Evolutionary conservation across 37 sponge, comb jelly and placozoan species (phyloP).

Genomic region (Beroe ovata): DNA sequence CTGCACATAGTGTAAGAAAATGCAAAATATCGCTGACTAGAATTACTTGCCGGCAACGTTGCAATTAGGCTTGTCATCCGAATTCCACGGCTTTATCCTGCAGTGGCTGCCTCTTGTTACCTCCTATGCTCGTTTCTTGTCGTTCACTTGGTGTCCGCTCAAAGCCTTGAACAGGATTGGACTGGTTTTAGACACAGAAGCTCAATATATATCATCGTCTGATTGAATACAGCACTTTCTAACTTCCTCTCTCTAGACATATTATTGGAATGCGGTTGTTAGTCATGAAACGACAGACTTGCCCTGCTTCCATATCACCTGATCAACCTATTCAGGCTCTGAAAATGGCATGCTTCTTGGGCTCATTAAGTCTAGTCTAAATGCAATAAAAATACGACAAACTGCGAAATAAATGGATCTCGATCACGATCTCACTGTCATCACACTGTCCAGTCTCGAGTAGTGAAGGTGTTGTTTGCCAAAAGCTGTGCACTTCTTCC

Average conservation of each 20-base stretch:
- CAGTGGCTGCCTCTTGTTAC: neutral
- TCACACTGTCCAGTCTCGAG: too few species aligned
- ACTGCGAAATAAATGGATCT: neutral
- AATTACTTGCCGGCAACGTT: neutral
- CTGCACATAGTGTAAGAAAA: neutral
- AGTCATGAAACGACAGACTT: neutral
- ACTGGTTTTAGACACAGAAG: neutral
- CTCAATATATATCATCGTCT: neutral
- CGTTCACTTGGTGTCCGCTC: neutral
- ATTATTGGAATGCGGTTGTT: neutral
- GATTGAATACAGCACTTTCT: neutral
- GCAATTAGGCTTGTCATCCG: neutral
- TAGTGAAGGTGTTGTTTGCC: too few species aligned
- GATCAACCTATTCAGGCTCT: neutral
- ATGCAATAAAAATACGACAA: neutral
- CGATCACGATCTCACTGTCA: too few species aligned
- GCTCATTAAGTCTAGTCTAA: neutral
- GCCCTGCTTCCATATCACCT: neutral
- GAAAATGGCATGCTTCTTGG: neutral
- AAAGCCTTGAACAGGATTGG: neutral
- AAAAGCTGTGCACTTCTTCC: too few species aligned
- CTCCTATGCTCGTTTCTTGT: neutral
- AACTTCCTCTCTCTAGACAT: neutral
- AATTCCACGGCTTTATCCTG: neutral
- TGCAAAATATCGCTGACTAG: neutral